Conservation (phyloP, 2,113 vertebrate genomes). For the Hydropotes inermis region DNA sequence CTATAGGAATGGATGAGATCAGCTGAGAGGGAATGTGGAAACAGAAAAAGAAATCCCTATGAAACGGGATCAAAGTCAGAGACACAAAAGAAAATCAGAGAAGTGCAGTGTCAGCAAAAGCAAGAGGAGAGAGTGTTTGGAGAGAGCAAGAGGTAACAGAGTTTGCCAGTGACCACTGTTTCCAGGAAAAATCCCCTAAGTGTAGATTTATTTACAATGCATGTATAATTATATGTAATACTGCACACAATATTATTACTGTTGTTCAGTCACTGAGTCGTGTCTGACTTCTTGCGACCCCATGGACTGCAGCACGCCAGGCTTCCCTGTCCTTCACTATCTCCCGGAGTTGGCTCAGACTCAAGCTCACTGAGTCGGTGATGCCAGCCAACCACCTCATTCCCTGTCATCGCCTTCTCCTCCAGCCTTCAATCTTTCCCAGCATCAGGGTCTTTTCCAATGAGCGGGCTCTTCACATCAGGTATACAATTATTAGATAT, state of each 20-base stretch:
- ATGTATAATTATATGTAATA: neutral
- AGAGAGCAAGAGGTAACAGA: neutral
- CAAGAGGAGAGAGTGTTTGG: neutral
- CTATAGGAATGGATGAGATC: neutral
- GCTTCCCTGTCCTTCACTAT: neutral
- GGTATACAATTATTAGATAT: neutral
- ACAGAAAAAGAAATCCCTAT: neutral
- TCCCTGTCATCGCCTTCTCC: neutral
- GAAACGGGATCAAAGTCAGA: neutral
- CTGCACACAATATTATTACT: fast-evolving
- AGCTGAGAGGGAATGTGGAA: neutral
- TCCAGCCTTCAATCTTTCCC: neutral
- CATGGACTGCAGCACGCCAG: neutral
- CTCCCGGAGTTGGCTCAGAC: neutral
- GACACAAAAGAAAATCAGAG: neutral
- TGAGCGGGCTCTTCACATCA: fast-evolving
- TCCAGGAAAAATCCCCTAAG: neutral
- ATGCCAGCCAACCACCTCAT: neutral
- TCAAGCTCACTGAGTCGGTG: neutral
- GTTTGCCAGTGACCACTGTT: neutral
- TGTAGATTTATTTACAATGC: too few relatives aligned
- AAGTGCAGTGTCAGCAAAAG: neutral
- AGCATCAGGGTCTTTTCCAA: neutral
- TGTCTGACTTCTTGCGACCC: neutral
- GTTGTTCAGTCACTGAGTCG: neutral